A percentile compares a stretch with the other conserved stretches of the same genome.
Evolutionary conservation across 2,888 invertebrate species (phyloP).

Genomic region (Abrostola triplasia): DNA sequence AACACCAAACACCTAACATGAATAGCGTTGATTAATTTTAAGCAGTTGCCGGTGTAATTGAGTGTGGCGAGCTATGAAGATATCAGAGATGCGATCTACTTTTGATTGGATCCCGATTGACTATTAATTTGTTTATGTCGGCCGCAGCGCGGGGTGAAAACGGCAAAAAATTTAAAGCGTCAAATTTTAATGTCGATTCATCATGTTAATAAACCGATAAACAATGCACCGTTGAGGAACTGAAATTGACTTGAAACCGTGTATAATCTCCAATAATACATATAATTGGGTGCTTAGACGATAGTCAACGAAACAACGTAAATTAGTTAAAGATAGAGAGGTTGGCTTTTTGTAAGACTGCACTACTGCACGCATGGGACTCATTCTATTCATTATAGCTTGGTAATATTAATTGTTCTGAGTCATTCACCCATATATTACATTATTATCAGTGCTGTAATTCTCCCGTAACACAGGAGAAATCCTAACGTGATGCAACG

Average conservation of each 20-base stretch:
- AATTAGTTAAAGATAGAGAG: neutral
- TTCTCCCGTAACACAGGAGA: neutral
- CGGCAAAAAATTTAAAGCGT: slow-evolving; percentile 57
- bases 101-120: slow-evolving; percentile 79
- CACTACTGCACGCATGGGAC: neutral
- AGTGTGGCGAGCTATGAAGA: slow-evolving; percentile 75
- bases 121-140: slow-evolving; percentile 75
- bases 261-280: slow-evolving; percentile 16
- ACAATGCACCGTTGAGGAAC: slow-evolving; percentile 35
- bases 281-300: slow-evolving; percentile 21
- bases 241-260: slow-evolving; percentile 20
- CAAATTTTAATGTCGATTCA: slow-evolving; percentile 62
- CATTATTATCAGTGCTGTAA: neutral
- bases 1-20: slow-evolving; percentile 51
- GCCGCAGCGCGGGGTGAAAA: slow-evolving; percentile 44
- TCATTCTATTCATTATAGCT: too few species aligned
- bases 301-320: slow-evolving; percentile 19
- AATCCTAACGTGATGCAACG: slow-evolving; percentile 1
- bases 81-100: slow-evolving; percentile 75
- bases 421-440: too few species aligned
- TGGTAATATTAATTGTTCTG: too few species aligned
- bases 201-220: slow-evolving; percentile 54
- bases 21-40: slow-evolving; percentile 74
- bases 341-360: neutral
- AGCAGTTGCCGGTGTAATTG: slow-evolving; percentile 66